phyloP scores from a whole-genome alignment of 2,113 vertebrate species.

The Cettia cetti region DNA sequence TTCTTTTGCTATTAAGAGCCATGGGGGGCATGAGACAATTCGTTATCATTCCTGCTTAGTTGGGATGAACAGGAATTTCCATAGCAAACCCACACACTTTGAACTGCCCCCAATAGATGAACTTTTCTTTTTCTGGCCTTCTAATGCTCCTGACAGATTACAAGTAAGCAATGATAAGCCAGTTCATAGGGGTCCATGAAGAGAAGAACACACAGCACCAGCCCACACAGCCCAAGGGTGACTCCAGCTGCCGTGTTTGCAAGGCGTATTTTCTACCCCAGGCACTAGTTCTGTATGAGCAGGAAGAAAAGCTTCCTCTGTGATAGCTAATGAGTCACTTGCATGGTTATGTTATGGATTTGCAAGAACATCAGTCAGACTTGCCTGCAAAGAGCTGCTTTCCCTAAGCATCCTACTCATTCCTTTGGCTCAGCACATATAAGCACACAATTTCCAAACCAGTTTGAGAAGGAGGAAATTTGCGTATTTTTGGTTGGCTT shows the following conservation, averaged over 20 bases:
- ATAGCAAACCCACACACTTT: not conserved
- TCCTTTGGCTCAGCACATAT: not conserved
- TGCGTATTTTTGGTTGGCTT: not conserved
- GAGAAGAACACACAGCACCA: not conserved
- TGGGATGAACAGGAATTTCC: not conserved
- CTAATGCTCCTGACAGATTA: not conserved
- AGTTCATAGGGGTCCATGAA: accelerated
- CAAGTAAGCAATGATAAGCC: not conserved
- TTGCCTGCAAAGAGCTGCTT: not conserved
- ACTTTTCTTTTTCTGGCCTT: not conserved
- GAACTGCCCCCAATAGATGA: not conserved
- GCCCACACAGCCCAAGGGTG: not conserved
- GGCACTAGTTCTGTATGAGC: not conserved
- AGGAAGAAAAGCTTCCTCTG: not conserved
- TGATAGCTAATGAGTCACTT: not conserved
- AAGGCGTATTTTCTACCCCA: not conserved
- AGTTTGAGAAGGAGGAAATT: not conserved
- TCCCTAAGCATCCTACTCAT: accelerated
- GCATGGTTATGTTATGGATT: not conserved
- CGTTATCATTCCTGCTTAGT: not conserved
- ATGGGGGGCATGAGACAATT: accelerated
- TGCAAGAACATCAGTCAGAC: not conserved
- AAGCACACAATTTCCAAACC: not conserved
- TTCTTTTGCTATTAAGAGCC: not conserved
- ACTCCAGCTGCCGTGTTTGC: not conserved